Evolutionary conservation across 2,888 invertebrate genomes (phyloP), one percentile per base, ranked within the genome.

Genomic region (Mythimna vitellina): DNA sequence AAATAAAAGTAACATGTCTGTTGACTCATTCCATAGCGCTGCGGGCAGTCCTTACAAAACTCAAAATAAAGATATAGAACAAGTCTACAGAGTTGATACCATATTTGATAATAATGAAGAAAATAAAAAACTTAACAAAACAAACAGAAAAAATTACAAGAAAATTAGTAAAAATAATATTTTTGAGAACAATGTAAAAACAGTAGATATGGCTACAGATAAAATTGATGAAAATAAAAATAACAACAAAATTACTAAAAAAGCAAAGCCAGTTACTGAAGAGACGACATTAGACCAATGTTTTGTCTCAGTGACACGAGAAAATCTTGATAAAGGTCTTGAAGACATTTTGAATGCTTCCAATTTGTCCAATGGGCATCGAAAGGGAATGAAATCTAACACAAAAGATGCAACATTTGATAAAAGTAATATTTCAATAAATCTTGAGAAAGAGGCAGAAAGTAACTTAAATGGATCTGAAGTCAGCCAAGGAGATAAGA

Each of bases 11-110:
- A 87, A 87, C 69, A 82, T 82, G 42, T 94, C 94, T 14, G 65
- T 83, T n/a, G 94, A 95, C 46, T 95, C 95, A 22, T 95, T 92
- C 69, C 92, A 95, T 73, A 95, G 94, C 77, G 95, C 95, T 92
- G 92, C 92, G 6, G 93, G 92, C 91, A 95, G 94, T 86, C 93
- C 92, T 17, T n/a, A 63, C 0, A 75, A 58, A 35, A 64, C 70
- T 54, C 73, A 70, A 25, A 70, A 68, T 69, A 64, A 38, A 22
- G 22, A 53, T 6, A 58, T 25, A 2, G 46, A 17, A 66, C 32
- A 22, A 54, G 64, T 5, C 5, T 17, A 66, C 3, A 25, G 73
- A 25, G 35, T 60, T 51, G 71, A 51, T 46, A 60, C n/a, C n/a
- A 20, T 56, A 62, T 4, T 65, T 35, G 32, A 75, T 8, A 62